Evolutionary conservation across 2,888 invertebrate species (phyloP).

Genomic region (Copidosoma aretas): DNA sequence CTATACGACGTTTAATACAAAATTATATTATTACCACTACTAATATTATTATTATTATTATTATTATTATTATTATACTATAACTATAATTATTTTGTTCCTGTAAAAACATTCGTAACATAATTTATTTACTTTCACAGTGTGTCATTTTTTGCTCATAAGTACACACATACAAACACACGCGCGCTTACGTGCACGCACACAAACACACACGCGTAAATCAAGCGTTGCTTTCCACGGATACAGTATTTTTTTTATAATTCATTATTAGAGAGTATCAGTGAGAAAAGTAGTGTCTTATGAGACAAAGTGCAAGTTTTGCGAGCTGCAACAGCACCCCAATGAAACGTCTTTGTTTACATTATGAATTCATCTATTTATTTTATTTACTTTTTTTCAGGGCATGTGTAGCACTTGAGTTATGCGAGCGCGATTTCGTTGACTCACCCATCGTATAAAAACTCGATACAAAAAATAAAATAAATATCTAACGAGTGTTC

Average conservation of each 20-base stretch:
- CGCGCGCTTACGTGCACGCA: slow-evolving; percentile 2
- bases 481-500: not conserved
- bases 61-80: no score
- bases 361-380: no score
- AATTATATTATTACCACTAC: slow-evolving; percentile 24
- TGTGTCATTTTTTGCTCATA: not conserved
- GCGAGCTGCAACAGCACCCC: slow-evolving; percentile 12
- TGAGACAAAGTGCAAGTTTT: slow-evolving; percentile 30
- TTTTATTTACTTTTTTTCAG: not conserved
- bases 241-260: slow-evolving; percentile 8
- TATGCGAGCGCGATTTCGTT: slow-evolving; percentile 1
- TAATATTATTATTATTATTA: no score
- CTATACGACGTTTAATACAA: slow-evolving; percentile 34
- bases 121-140: slow-evolving; percentile 20
- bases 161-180: not conserved
- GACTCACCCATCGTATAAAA: slow-evolving; percentile 2
- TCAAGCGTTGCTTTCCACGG: slow-evolving; percentile 28
- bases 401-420: slow-evolving; percentile 3
- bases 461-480: not conserved
- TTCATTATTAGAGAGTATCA: slow-evolving; percentile 7
- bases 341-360: slow-evolving; percentile 1
- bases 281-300: slow-evolving; percentile 23
- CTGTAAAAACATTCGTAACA: slow-evolving; percentile 28
- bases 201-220: not conserved
- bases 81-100: slow-evolving; percentile 21